Base-by-base conservation (phyloP, 2,113 vertebrate species). In the Campylomormyrus numenius region DNA sequence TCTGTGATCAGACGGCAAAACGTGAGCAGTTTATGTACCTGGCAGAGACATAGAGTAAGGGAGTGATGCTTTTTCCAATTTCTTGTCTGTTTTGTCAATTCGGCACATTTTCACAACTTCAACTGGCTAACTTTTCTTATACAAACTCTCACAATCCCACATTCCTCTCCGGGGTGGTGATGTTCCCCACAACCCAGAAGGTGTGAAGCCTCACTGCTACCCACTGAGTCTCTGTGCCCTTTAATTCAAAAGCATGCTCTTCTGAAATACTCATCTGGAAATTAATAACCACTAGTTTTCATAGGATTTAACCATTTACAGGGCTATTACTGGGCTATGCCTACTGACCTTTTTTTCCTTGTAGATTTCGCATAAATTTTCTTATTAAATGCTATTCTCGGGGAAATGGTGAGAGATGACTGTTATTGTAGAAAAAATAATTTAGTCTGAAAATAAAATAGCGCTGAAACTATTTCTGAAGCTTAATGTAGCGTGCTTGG, bases 1-100 rank as follows among this genome's bases (percentile, higher is more conserved):
- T 89, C 91, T 92, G 91, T 89, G 88, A 92, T 93, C 93, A 92
- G 92, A 91, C 89, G 91, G 90, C 88, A 48, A 85, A 46, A 85
- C 87, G 66, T 87, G 86, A 88, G 77, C 70, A 92, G 91, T 87
- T 90, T 92, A n/a, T 45, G 90, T 24, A 88, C 27, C 90, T 88
- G 89, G 50, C 15, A 88, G 77, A 91, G 13, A 88, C 88, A 87
- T 90, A 42, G 50, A 39, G 52, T 24, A 19, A 56, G 35, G 56
- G 7, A 27, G 2, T 45, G 48, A 6, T 13, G 1, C 46, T 45
- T 53, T 56, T 48, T 49, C 42, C 9, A 13, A 8, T 84, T 39
- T 89, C 19, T 39, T 53, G 74, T 89, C 52, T 53, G 50, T 42
- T 89, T 84, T 39, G 17, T 80, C 52, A 84, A 58, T 49, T 7